Evolutionary conservation across 2,888 invertebrate genomes (phyloP), one percentile per base, ranked within the genome.

Genomic region (Cheilosia soror): DNA sequence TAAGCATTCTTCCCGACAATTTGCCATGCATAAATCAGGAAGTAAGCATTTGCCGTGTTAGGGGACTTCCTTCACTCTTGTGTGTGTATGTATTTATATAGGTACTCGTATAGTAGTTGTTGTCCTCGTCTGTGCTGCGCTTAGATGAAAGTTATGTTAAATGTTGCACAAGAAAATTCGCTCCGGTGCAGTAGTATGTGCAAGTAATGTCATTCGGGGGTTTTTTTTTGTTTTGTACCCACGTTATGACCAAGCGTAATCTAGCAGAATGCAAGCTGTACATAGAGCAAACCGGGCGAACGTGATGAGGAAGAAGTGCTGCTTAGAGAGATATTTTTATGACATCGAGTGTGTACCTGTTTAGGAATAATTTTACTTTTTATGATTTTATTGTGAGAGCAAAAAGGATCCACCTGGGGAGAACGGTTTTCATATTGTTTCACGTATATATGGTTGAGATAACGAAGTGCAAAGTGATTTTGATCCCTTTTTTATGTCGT

Each of bases 21-120:
- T 85, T 85, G 81, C 68, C 77, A 66, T 85, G 81, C 85, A 85
- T 85, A 85, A 81, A 85, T 85, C 85, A 85, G 76, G 81, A 85
- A 81, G 81, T 71, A 85, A 81, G 71, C 85, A 76, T 81, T 85
- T 63, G 20, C 62, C 58, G 75, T 68, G 75, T 85, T 66, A 51
- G 62, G 58, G 75, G 81, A 76, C 77, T 77, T 81, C 72, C 71
- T 68, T 31, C 47, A 25, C 55, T 68, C 29, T 31, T 72, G n/a
- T n/a, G 29, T 27, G 6, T 49, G 29, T 51, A 11, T 37, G 37
- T 37, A 37, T 7, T 9, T 47, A 3, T 44, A 6, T n/a, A n/a
- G 44, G 4, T 44, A 5, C n/a, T n/a, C 33, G 7, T 33, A 33
- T 33, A 5, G 33, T 58, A 11, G 27, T 15, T 51, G 47, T 51